Percentiles rank a stretch among this genome's conserved stretches.
Evolutionary conservation across 2,113 vertebrate species (phyloP).

Genomic region (Rhinolophus ferrumequinum): DNA sequence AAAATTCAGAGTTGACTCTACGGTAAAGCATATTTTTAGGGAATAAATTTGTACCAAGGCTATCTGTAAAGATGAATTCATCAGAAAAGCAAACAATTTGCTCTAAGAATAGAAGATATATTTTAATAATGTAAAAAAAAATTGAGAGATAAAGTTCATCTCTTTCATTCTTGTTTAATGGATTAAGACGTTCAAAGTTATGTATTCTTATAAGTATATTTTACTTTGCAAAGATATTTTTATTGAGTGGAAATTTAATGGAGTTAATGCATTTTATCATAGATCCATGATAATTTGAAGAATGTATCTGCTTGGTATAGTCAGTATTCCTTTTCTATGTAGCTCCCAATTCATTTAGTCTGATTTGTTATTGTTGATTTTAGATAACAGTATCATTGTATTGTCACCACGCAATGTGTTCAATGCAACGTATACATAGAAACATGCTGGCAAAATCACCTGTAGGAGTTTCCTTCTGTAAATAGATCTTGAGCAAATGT

Average conservation of each 20-base stretch:
- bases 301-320: background rate
- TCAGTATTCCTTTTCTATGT: background rate
- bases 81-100: background rate
- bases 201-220: background rate
- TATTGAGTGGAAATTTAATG: background rate
- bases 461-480: background rate
- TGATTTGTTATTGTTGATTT: background rate
- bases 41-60: background rate
- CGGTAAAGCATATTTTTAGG: background rate
- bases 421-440: background rate
- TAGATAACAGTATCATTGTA: background rate
- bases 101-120: background rate
- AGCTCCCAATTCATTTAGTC: background rate
- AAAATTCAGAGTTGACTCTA: background rate
- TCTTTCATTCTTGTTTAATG: conserved; percentile 24
- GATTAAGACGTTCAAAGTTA: background rate
- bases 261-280: background rate
- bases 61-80: background rate
- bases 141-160: background rate
- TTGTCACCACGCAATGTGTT: background rate
- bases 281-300: background rate
- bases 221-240: background rate
- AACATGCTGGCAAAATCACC: background rate
- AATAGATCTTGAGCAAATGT: background rate
- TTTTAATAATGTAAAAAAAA: conserved; percentile 4